phyloP scores from a whole-genome alignment of 2,888 invertebrate species.

The Eilema sororculum region DNA sequence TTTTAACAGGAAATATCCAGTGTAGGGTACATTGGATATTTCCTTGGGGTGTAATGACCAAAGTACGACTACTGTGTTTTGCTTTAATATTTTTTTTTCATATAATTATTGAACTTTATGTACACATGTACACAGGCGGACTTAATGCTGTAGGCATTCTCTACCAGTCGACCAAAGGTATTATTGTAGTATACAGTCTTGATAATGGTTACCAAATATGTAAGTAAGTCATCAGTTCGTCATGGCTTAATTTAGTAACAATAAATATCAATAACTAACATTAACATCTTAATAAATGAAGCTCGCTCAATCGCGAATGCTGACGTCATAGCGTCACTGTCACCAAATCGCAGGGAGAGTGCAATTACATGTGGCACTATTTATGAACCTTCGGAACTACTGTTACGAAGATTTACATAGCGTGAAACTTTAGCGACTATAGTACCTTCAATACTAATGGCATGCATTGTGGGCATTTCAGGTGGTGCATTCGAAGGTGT shows the following conservation, averaged over 20 bases:
- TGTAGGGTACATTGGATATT: no score
- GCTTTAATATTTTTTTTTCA: no score
- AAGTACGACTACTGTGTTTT: no score
- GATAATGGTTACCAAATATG: no score
- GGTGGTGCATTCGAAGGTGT: constrained; percentile 99
- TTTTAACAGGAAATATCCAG: not conserved
- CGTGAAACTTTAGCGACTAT: not conserved
- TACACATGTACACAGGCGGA: no score
- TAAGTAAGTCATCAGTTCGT: not conserved
- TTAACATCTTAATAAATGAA: constrained; percentile 10
- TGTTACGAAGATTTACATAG: not conserved
- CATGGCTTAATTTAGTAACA: not conserved
- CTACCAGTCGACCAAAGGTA: no score
- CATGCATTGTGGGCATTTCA: constrained; percentile 65
- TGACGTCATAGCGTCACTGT: not conserved
- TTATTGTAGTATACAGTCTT: no score
- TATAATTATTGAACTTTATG: no score
- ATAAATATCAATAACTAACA: no score
- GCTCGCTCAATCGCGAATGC: not conserved
- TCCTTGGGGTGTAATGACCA: no score
- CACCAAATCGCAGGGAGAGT: not conserved
- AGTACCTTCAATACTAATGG: constrained; percentile 12
- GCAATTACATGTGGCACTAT: not conserved
- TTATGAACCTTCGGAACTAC: constrained; percentile 4
- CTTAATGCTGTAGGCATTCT: no score